phyloP scores from a whole-genome alignment of 2,797 vertebrate species.

The Esox masquinongy region DNA sequence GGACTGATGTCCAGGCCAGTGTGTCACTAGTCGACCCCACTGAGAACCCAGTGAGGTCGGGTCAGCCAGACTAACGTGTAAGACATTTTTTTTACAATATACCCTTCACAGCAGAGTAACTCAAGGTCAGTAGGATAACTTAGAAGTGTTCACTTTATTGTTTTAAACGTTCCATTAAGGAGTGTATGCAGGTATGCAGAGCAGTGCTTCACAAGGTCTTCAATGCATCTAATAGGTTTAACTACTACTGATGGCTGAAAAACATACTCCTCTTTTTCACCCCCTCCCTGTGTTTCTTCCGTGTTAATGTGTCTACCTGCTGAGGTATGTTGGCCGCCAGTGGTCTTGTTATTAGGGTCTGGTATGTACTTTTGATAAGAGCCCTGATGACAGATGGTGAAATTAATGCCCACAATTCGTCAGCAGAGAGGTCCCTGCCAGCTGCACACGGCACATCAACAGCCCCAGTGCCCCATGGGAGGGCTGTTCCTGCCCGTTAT shows the following conservation, averaged over 20 bases:
- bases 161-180: background rate
- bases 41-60: too few relatives aligned
- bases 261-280: conserved; percentile 19
- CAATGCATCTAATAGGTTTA: conserved; percentile 6
- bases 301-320: conserved; percentile 53
- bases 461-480: background rate
- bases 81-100: too few relatives aligned
- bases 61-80: too few relatives aligned
- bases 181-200: background rate
- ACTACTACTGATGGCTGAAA: conserved; percentile 22
- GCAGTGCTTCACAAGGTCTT: conserved; percentile 2
- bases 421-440: conserved; percentile 44
- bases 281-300: conserved; percentile 58
- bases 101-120: background rate
- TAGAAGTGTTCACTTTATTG: background rate
- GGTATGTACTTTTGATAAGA: conserved; percentile 71
- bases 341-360: conserved; percentile 64
- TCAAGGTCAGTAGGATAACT: background rate
- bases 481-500: background rate
- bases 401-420: conserved; percentile 63
- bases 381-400: conserved; percentile 62
- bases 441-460: conserved; percentile 25
- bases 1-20: background rate
- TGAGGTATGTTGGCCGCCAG: conserved; percentile 70
- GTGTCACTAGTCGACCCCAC: background rate